phyloP scores from a whole-genome alignment of 2,888 invertebrate genomes.

The Hymenopus coronatus region DNA sequence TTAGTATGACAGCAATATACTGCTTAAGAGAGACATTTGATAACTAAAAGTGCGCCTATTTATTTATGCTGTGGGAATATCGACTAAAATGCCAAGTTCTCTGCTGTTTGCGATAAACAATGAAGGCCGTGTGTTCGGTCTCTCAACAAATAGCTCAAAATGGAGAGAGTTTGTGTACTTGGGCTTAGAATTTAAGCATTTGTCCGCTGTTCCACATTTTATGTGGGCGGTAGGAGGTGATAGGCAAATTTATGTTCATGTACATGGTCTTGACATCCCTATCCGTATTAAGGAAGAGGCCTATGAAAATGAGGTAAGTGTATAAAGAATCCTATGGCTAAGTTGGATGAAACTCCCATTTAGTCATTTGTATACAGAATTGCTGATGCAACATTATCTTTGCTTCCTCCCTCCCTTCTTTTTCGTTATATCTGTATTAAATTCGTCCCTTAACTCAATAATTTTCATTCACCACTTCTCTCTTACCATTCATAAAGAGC shows the following conservation, averaged over 20 bases:
- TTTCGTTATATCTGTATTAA: too few species aligned
- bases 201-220: constrained; percentile 80
- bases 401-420: too few species aligned
- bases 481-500: too few species aligned
- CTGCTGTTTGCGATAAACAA: constrained; percentile 81
- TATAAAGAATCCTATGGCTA: background rate
- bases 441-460: too few species aligned
- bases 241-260: constrained; percentile 88
- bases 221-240: constrained; percentile 93
- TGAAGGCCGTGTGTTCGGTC: constrained; percentile 82
- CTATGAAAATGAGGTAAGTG: constrained; percentile 79
- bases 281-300: constrained; percentile 87
- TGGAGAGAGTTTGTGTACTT: constrained; percentile 85
- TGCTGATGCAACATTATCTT: too few species aligned
- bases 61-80: background rate
- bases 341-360: too few species aligned
- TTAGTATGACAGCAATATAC: background rate
- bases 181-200: constrained; percentile 84
- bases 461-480: too few species aligned
- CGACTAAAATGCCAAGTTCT: constrained; percentile 62
- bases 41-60: background rate
- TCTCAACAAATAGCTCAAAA: constrained; percentile 75
- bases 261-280: constrained; percentile 85
- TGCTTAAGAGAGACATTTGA: background rate
- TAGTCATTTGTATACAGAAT: too few species aligned